Evolutionary conservation across 1,140 invertebrate genomes (phyloP), one percentile per base, ranked within the genome.

Genomic region (Eumaeus atala): DNA sequence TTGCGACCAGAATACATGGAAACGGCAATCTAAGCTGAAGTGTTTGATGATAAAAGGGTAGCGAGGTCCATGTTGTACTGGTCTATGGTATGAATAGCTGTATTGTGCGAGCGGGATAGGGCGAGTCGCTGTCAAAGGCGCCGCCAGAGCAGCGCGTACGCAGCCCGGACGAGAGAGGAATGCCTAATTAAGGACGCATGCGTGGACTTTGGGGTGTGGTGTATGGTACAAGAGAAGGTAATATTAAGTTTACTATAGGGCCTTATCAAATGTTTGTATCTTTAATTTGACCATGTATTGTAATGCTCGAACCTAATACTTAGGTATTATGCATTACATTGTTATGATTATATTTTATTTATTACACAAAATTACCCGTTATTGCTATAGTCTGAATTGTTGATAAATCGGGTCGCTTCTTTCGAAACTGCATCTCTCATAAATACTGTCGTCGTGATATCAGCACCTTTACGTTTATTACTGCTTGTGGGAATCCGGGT

Each of bases 161-260:
- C 78, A 72, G 76, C 64, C 74, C 80, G 69, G 77, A 81, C 78
- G 80, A 74, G 74, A 71, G 56, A 66, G 74, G 82, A 84, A 85
- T 85, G 78, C 78, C 76, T 86, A 86, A 84, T 84, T 86, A 83
- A 84, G 77, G 76, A 78, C 80, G 83, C 79, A 84, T 86, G 83
- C 83, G 77, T 81, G 78, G 80, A 82, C 77, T 74, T 70, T 61
- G 57, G 71, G 60, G 62, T 67, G 64, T 62, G 62, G 61, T 38
- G 51, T 54, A 49, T 56, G 72, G 69, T 70, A 14, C 52, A 61
- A 71, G 21, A 58, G 37, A 14, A 21, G 59, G 61, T n/a, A 34
- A 48, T 35, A 48, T 48, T 2, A 28, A 28, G 21, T 3, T 2
- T 28, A 28, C 2, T 28, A 28, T 2, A 28, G 21, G 6, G 21